Conservation (phyloP, 2,888 invertebrate genomes). For the Pasiphila rectangulata region DNA sequence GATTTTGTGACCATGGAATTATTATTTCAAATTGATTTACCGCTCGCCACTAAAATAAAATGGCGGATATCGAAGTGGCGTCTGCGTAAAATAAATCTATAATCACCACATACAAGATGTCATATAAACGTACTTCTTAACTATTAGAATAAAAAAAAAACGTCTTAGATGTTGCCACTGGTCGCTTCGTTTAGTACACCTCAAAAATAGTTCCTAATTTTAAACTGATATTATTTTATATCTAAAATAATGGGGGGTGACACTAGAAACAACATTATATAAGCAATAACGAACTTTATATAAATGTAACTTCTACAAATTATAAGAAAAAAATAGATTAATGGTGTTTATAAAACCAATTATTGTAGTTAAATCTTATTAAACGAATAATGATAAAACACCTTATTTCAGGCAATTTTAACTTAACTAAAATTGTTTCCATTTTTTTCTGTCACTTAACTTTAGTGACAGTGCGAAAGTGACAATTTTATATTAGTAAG, state of each 20-base stretch:
- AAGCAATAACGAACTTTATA: too few relatives aligned
- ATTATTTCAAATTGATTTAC: too few relatives aligned
- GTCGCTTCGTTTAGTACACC: constrained; percentile 34
- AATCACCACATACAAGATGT: constrained; percentile 17
- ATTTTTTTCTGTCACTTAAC: not conserved
- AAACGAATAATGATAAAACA: too few relatives aligned
- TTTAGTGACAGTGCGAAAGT: not conserved
- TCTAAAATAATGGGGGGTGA: constrained; percentile 5
- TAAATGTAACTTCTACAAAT: too few relatives aligned
- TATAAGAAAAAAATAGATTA: too few relatives aligned
- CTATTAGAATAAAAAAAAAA: constrained; percentile 32
- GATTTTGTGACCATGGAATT: too few relatives aligned
- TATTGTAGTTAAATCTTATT: too few relatives aligned
- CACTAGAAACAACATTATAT: constrained; percentile 2
- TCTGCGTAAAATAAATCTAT: not conserved
- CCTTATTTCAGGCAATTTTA: not conserved
- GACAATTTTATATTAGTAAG: not conserved
- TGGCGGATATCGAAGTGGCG: too few relatives aligned
- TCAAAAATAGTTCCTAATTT: constrained; percentile 36
- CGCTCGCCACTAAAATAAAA: too few relatives aligned
- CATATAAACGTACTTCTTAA: constrained; percentile 31
- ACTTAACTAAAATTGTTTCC: too few relatives aligned
- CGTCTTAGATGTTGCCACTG: constrained; percentile 31
- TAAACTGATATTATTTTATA: constrained; percentile 18
- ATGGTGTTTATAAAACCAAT: too few relatives aligned